phyloP scores from a whole-genome alignment of 2,888 invertebrate species.

The Tetropium fuscum region DNA sequence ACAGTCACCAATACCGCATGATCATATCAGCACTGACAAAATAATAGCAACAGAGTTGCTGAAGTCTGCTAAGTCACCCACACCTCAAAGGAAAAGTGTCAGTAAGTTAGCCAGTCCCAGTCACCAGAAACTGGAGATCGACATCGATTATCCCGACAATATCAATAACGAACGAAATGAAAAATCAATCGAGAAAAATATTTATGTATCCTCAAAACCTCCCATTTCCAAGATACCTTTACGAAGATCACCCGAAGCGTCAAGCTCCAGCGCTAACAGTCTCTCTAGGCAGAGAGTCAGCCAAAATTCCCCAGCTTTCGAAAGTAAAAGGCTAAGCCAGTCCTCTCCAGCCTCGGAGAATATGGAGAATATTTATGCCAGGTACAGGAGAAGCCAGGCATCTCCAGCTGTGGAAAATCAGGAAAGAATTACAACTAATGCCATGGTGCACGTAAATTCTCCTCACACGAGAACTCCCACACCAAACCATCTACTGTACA shows the following conservation, averaged over 20 bases:
- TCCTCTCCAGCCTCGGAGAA: constrained; percentile 28
- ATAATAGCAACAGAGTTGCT: constrained; percentile 63
- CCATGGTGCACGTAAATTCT: constrained; percentile 53
- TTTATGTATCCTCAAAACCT: constrained; percentile 41
- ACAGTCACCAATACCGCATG: constrained; percentile 62
- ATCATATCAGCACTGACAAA: constrained; percentile 61
- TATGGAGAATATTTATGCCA: constrained; percentile 1
- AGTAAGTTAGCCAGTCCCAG: constrained; percentile 40
- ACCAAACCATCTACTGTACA: constrained; percentile 38
- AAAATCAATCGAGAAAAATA: constrained; percentile 26
- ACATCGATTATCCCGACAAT: constrained; percentile 56
- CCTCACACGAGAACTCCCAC: constrained; percentile 44
- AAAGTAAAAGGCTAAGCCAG: constrained; percentile 30
- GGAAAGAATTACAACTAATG: constrained; percentile 52
- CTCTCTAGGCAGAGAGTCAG: constrained; percentile 8
- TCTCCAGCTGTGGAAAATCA: constrained; percentile 32
- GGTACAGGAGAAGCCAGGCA: constrained; percentile 41
- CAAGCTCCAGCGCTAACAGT: constrained; percentile 9
- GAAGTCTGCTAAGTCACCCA: constrained; percentile 50
- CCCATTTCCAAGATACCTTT: constrained; percentile 37
- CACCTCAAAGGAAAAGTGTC: constrained; percentile 39
- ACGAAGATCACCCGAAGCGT: constrained; percentile 8
- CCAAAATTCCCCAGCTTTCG: constrained; percentile 15
- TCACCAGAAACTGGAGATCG: constrained; percentile 55
- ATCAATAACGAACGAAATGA: constrained; percentile 29